Evolutionary conservation across 2,113 vertebrate genomes (phyloP).

Genomic region (Athene cunicularia): DNA sequence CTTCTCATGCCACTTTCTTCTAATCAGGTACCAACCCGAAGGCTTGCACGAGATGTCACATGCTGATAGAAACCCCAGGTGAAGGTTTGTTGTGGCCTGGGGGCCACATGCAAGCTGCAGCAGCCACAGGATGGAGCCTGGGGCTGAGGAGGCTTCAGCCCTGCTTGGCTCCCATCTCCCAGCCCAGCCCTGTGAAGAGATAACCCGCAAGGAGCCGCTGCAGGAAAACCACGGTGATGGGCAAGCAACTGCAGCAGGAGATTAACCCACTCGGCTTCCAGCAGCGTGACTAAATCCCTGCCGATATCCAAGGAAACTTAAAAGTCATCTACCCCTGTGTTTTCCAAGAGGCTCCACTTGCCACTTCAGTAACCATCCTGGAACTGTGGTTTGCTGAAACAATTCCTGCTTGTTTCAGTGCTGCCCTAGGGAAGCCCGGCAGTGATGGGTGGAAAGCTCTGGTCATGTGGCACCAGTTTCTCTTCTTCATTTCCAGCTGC

Average conservation of each 20-base stretch:
- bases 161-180: background rate
- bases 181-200: background rate
- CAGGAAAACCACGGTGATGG: background rate
- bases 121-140: background rate
- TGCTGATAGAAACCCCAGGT: background rate
- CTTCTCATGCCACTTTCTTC: fast-evolving
- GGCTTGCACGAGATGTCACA: fast-evolving
- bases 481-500: background rate
- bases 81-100: background rate
- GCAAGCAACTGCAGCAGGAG: background rate
- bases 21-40: background rate
- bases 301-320: background rate
- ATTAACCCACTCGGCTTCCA: background rate
- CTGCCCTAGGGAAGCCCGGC: background rate
- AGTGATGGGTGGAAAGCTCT: background rate
- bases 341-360: background rate
- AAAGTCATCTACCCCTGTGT: background rate
- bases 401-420: background rate
- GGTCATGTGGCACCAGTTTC: background rate
- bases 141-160: background rate
- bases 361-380: background rate
- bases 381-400: background rate
- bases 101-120: fast-evolving
- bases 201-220: fast-evolving
- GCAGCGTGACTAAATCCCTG: background rate